Conservation (phyloP, 2,113 vertebrate genomes). For the Centropus unirufus region DNA sequence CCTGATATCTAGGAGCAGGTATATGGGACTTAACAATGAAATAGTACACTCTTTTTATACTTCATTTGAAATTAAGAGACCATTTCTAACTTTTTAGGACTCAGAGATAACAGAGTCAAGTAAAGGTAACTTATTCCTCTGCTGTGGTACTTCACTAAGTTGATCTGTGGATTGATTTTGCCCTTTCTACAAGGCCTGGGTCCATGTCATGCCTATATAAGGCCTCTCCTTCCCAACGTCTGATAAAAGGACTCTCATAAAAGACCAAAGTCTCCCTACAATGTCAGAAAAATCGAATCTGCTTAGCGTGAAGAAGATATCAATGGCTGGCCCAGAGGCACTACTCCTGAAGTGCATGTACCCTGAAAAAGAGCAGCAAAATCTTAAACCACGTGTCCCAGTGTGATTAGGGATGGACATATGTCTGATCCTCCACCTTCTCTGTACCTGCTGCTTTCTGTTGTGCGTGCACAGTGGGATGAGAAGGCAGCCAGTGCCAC, state of each 20-base stretch:
- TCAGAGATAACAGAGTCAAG: not conserved
- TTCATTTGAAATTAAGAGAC: not conserved
- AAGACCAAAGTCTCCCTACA: not conserved
- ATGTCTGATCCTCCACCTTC: not conserved
- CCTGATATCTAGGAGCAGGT: not conserved
- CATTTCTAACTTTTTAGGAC: not conserved
- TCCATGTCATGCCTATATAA: not conserved
- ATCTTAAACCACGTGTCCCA: not conserved
- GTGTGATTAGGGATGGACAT: not conserved
- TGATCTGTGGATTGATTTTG: not conserved
- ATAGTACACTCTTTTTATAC: not conserved
- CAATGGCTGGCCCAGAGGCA: not conserved
- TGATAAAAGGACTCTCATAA: not conserved
- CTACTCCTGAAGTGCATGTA: not conserved
- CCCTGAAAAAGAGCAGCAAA: not conserved
- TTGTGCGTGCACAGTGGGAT: fast-evolving
- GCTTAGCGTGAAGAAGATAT: not conserved
- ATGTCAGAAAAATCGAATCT: not conserved
- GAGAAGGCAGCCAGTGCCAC: fast-evolving
- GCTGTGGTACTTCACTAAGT: not conserved
- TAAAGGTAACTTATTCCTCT: not conserved
- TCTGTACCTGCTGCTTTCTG: fast-evolving
- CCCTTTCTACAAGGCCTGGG: not conserved
- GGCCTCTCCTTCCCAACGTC: not conserved
- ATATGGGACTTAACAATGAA: not conserved